Percentiles rank a stretch among this genome's conserved stretches.
Conservation (phyloP, 2,888 invertebrate genomes). For the Callinectes sapidus region DNA sequence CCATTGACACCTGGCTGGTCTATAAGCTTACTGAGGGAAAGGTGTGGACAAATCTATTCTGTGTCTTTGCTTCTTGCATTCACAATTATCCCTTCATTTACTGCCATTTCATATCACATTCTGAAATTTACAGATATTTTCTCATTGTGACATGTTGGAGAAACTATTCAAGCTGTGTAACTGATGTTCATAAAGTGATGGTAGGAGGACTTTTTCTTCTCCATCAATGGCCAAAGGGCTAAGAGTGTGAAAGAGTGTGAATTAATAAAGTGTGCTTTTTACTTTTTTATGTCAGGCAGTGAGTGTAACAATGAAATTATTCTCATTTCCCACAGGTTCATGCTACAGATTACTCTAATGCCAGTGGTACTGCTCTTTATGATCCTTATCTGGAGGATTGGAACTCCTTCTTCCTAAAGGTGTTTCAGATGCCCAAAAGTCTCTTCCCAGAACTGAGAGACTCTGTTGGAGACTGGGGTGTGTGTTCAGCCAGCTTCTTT, state of each 20-base stretch:
- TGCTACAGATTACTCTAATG: conserved; percentile 92
- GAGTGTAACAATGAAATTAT: neutral
- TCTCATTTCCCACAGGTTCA: conserved; percentile 78
- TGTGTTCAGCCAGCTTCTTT: conserved; percentile 76
- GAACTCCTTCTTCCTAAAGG: conserved; percentile 84
- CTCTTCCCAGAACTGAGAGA: conserved; percentile 89
- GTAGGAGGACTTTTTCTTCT: too few species aligned
- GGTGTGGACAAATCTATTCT: conserved; percentile 37
- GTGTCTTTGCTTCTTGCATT: neutral
- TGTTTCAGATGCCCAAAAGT: conserved; percentile 83
- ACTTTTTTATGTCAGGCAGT: neutral
- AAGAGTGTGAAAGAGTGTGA: too few species aligned
- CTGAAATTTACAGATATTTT: too few species aligned
- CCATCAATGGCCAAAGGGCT: too few species aligned
- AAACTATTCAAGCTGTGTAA: too few species aligned
- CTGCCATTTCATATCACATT: neutral
- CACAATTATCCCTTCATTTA: neutral
- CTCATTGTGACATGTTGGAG: too few species aligned
- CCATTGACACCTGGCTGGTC: conserved; percentile 93
- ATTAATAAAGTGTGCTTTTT: too few species aligned
- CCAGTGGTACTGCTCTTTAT: conserved; percentile 93
- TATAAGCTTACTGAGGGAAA: conserved; percentile 77
- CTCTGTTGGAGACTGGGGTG: conserved; percentile 86
- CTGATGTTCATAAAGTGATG: too few species aligned
- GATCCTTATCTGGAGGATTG: conserved; percentile 94